A percentile compares a stretch with the other conserved stretches of the same genome.
phyloP scores from a whole-genome alignment of 2,888 invertebrate genomes.

The Cordilura impudica region DNA sequence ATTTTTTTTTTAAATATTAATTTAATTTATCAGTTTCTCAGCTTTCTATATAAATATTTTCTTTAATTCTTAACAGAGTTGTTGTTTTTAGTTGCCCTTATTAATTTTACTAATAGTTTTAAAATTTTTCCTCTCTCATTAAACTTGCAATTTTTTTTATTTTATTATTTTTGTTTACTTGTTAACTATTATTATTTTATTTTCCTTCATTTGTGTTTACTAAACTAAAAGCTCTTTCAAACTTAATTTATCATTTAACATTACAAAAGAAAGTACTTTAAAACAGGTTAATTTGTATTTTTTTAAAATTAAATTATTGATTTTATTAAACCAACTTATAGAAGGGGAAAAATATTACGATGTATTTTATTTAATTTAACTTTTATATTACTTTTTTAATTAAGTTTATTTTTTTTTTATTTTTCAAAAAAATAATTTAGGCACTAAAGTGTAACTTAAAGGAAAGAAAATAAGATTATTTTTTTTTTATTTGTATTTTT shows the following conservation, averaged over 20 bases:
- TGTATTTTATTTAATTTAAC: constrained; percentile 14
- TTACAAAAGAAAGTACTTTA: constrained; percentile 49
- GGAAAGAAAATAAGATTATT: constrained; percentile 28
- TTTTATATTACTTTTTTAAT: constrained; percentile 54
- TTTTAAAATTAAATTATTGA: constrained; percentile 23
- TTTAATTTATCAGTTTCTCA: constrained; percentile 8
- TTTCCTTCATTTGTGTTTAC: constrained; percentile 36
- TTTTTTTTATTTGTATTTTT: constrained; percentile 42
- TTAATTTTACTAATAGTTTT: constrained; percentile 40
- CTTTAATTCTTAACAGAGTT: constrained; percentile 42
- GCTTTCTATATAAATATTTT: constrained; percentile 53
- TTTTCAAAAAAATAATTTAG: constrained; percentile 30
- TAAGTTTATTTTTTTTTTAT: constrained; percentile 33
- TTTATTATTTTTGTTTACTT: constrained; percentile 6
- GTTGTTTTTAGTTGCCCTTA: constrained; percentile 44
- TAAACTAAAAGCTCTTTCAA: constrained; percentile 29
- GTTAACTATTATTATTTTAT: constrained; percentile 29
- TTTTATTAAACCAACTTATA: constrained; percentile 33
- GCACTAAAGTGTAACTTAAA: constrained; percentile 60
- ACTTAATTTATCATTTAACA: constrained; percentile 25
- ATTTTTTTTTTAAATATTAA: constrained; percentile 40
- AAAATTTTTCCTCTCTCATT: not conserved
- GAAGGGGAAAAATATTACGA: constrained; percentile 17
- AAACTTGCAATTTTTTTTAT: constrained; percentile 25
- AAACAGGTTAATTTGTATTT: constrained; percentile 13